A percentile compares a stretch with the other conserved stretches of the same genome.
Evolutionary conservation across 1,140 invertebrate species (phyloP).

Genomic region (Temnothorax longispinosus): DNA sequence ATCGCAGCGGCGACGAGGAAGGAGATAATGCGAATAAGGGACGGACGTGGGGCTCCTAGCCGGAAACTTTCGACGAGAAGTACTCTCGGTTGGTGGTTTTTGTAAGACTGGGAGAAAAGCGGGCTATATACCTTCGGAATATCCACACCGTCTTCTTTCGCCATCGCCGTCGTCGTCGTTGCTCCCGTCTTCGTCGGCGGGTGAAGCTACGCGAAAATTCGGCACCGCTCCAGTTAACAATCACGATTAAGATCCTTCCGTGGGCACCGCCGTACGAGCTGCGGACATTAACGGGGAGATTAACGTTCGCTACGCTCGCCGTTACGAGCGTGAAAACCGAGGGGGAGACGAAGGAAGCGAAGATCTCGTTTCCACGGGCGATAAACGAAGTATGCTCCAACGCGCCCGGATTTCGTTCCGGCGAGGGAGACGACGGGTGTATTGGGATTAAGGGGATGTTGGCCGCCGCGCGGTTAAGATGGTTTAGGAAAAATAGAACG

Average conservation of each 20-base stretch:
- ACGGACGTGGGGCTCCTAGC: background rate
- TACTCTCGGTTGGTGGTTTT: slow-evolving; percentile 60
- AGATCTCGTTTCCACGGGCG: slow-evolving; percentile 53
- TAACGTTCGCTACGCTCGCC: slow-evolving; percentile 50
- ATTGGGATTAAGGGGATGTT: slow-evolving; percentile 62
- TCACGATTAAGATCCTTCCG: slow-evolving; percentile 71
- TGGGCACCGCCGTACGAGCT: slow-evolving; percentile 44
- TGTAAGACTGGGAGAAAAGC: slow-evolving; percentile 13
- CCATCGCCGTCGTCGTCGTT: background rate
- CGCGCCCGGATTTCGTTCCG: slow-evolving; percentile 59
- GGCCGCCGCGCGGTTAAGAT: slow-evolving; percentile 18
- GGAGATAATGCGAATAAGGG: slow-evolving; percentile 49
- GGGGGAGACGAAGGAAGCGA: slow-evolving; percentile 10
- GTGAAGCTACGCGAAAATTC: slow-evolving; percentile 59
- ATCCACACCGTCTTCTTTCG: slow-evolving; percentile 20
- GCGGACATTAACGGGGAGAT: slow-evolving; percentile 69
- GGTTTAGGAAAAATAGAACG: slow-evolving; percentile 40
- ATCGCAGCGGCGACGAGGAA: background rate
- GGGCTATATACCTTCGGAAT: slow-evolving; percentile 11
- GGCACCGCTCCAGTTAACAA: slow-evolving; percentile 62
- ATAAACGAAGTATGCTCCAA: slow-evolving; percentile 64
- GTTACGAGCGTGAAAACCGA: slow-evolving; percentile 40
- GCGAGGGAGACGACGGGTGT: slow-evolving; percentile 44
- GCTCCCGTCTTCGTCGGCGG: slow-evolving; percentile 18
- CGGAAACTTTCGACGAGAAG: slow-evolving; percentile 65